Evolutionary conservation across 2,797 vertebrate species (phyloP), one percentile per base, ranked within the genome.

Genomic region (Trematomus bernacchii): DNA sequence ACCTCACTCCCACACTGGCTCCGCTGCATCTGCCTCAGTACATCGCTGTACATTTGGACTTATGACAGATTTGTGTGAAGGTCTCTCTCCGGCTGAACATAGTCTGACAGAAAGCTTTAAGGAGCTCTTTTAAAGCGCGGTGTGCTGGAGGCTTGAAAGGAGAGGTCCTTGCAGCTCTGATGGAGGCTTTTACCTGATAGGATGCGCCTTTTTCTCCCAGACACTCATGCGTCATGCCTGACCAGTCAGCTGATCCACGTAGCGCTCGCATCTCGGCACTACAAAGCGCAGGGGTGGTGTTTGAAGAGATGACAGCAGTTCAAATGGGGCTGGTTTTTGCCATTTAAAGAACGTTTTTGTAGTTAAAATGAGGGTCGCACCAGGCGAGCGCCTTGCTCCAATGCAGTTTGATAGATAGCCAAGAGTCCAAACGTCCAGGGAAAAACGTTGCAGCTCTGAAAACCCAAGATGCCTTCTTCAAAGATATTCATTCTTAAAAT

Each of bases 301-400:
- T 85, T 82, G 85, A 83, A 80, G 80, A 79, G 46, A 85, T 77
- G 85, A 72, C 72, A 78, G 83, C 40, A 58, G 76, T 63, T 71
- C 51, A 83, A 87, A 83, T 79, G 50, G 47, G 66, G 19, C 68
- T 43, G 73, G 53, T 76, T 80, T 27, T 71, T 79, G 79, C 80
- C 55, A 48, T 61, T 37, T 79, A 82, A 78, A 74, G 42, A 14
- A 12, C 2, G 14, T 62, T 73, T 87, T 84, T 87, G 76, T 77
- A 77, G 79, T 77, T 79, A 57, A 86, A 87, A 86, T 84, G 79
- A 88, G 73, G 77, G 85, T 70, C 42, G 13, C 76, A 73, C 80
- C 70, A 71, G 54, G 70, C 42, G 21, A 64, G 13, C 1, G 40
- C 65, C 73, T 55, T 47, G 58, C 69, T 62, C 18, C 57, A 43